A percentile compares a stretch with the other conserved stretches of the same genome.
phyloP scores from a whole-genome alignment of 2,113 vertebrate species.

The Budorcas taxicolor region DNA sequence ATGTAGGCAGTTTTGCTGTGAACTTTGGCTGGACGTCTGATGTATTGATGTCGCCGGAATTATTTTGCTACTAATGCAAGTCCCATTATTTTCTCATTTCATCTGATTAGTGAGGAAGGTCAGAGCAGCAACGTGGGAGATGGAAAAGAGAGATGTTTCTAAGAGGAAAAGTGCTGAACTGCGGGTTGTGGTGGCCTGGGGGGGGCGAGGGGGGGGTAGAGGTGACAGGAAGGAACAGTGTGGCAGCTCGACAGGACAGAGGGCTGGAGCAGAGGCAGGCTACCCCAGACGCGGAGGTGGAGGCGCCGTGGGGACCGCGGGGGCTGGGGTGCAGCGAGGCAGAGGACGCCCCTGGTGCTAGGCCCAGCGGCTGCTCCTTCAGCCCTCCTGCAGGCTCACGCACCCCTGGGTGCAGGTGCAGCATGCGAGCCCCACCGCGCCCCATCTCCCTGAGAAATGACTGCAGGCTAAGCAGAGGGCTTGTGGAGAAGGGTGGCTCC shows the following conservation, averaged over 20 bases:
- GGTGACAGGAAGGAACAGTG: not conserved
- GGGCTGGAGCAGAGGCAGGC: not conserved
- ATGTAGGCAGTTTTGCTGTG: not conserved
- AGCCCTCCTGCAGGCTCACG: not conserved
- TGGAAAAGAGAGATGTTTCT: not conserved
- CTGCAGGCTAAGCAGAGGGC: not conserved
- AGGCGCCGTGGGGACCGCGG: accelerated
- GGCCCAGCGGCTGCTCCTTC: accelerated
- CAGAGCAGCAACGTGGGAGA: not conserved
- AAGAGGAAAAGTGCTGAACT: not conserved
- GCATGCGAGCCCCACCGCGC: accelerated
- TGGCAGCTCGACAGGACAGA: not conserved
- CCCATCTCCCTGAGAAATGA: not conserved
- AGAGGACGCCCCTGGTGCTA: not conserved
- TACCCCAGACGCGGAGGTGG: accelerated
- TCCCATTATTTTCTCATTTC: not conserved
- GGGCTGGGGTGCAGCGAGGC: not conserved
- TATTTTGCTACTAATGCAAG: not conserved
- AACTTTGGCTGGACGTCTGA: not conserved
- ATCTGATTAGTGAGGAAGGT: not conserved
- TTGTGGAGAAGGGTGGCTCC: accelerated
- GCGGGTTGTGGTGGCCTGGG: not conserved
- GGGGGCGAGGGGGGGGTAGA: accelerated
- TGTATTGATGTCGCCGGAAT: accelerated
- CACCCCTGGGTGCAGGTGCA: too few relatives aligned